Conservation (phyloP, 2,797 vertebrate genomes). For the Notamacropus eugenii region DNA sequence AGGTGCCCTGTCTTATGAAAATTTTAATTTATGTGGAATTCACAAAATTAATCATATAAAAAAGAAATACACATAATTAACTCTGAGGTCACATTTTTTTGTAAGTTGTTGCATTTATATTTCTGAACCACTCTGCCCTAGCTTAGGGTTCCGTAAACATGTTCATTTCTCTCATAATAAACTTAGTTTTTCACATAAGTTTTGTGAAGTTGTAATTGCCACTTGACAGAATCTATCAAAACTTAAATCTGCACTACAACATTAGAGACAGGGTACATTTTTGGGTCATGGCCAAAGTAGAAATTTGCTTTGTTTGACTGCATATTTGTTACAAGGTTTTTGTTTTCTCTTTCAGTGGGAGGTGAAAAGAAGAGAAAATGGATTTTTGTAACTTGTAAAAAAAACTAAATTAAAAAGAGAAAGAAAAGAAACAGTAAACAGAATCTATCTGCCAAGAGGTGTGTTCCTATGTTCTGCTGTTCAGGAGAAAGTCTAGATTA, state of each 20-base stretch:
- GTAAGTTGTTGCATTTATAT: not conserved
- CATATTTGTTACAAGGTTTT: not conserved
- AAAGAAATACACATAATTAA: too few species aligned
- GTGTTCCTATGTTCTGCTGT: not conserved
- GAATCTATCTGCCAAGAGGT: not conserved
- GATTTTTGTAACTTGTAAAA: not conserved
- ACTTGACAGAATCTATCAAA: not conserved
- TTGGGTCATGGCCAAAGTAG: not conserved
- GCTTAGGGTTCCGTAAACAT: not conserved
- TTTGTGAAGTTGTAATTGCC: not conserved
- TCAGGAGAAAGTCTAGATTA: not conserved
- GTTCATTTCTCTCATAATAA: not conserved
- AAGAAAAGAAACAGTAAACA: not conserved
- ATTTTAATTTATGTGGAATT: not conserved
- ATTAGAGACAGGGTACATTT: not conserved
- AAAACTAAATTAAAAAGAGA: not conserved
- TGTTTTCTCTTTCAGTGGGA: not conserved
- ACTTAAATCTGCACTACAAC: not conserved
- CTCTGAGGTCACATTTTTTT: not conserved
- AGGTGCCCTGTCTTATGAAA: not conserved
- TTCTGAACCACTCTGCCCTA: not conserved
- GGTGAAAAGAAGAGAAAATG: not conserved
- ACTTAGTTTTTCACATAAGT: not conserved
- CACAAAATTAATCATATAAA: not conserved
- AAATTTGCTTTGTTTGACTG: not conserved